These are phyloP conservation scores for Dysmachus trigonus DNA, from an alignment of 2,888 invertebrate genomes.

Conservation along the genomic window DNA sequence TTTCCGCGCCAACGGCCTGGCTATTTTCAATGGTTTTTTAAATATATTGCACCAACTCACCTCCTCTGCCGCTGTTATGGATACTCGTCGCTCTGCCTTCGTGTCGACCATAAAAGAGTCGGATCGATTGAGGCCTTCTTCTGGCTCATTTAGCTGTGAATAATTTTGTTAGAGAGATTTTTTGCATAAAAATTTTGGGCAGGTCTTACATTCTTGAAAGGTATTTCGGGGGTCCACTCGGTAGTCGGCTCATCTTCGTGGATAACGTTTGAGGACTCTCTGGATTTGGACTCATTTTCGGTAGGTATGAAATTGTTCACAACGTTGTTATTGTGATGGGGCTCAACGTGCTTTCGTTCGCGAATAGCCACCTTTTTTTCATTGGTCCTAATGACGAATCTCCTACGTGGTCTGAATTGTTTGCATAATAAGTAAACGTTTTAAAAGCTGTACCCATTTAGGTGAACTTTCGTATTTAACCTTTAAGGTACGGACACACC, in stretches of 20 bases:
- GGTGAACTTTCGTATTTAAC: not conserved
- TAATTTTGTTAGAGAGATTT: slow-evolving; percentile 24
- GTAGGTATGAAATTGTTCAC: not conserved
- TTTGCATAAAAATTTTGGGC: not conserved
- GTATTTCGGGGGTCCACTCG: slow-evolving; percentile 92
- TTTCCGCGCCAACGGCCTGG: slow-evolving; percentile 13
- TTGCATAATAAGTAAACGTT: not conserved
- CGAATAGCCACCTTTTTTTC: slow-evolving; percentile 29
- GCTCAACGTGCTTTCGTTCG: slow-evolving; percentile 33
- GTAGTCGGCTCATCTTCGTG: slow-evolving; percentile 81
- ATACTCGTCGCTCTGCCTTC: slow-evolving; percentile 58
- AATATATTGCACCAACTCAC: slow-evolving; percentile 51
- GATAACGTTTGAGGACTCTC: slow-evolving; percentile 65
- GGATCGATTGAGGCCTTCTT: slow-evolving; percentile 59
- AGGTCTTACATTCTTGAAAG: slow-evolving; percentile 81
- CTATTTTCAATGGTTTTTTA: slow-evolving; percentile 29
- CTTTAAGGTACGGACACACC: too few species aligned
- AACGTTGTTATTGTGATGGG: slow-evolving; percentile 43
- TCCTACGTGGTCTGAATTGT: slow-evolving; percentile 57
- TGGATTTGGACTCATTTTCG: slow-evolving; percentile 21
- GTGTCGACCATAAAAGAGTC: slow-evolving; percentile 60
- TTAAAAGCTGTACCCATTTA: not conserved
- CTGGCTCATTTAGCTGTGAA: slow-evolving; percentile 60
- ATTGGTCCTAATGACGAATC: slow-evolving; percentile 60
- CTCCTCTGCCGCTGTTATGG: slow-evolving; percentile 62